These are phyloP conservation scores for Calliphora vomitoria DNA, from an alignment of 2,888 invertebrate genomes.

Conservation along the genomic window DNA sequence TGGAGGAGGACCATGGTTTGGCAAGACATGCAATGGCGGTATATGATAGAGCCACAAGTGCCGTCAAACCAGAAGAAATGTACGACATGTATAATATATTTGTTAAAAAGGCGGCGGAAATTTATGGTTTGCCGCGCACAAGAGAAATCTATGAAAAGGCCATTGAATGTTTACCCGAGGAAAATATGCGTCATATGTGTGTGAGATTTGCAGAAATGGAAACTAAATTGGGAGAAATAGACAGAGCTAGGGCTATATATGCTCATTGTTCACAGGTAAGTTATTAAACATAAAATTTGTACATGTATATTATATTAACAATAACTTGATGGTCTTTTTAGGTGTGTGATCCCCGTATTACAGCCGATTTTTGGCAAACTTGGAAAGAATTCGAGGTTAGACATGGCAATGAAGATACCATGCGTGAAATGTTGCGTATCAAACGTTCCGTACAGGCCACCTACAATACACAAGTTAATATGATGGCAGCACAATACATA, in stretches of 20 bases:
- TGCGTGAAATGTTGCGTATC: conserved; percentile 99
- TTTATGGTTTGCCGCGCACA: conserved; percentile 98
- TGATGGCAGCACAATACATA: conserved; percentile 99
- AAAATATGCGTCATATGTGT: conserved; percentile 97
- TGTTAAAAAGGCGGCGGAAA: conserved; percentile 98
- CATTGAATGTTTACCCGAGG: conserved; percentile 96
- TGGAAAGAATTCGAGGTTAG: conserved; percentile 99
- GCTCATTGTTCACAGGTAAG: conserved; percentile 98
- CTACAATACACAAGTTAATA: conserved; percentile 99
- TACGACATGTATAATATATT: conserved; percentile 99
- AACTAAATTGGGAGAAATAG: conserved; percentile 98
- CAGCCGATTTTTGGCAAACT: conserved; percentile 97
- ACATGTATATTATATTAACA: background rate
- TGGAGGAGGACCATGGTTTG: conserved; percentile 99
- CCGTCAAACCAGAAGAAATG: conserved; percentile 96
- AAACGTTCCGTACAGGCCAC: conserved; percentile 98
- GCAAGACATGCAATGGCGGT: conserved; percentile 99
- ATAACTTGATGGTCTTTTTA: conserved; percentile 42
- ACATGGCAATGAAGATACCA: conserved; percentile 99
- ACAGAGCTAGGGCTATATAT: conserved; percentile 98
- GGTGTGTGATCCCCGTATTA: conserved; percentile 97
- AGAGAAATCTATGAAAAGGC: conserved; percentile 99
- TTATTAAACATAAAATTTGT: background rate
- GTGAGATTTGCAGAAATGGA: conserved; percentile 98
- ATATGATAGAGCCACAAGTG: conserved; percentile 97